Evolutionary conservation across 2,113 vertebrate genomes (phyloP), one percentile per base, ranked within the genome.

Genomic region (Epinephelus fuscoguttatus): DNA sequence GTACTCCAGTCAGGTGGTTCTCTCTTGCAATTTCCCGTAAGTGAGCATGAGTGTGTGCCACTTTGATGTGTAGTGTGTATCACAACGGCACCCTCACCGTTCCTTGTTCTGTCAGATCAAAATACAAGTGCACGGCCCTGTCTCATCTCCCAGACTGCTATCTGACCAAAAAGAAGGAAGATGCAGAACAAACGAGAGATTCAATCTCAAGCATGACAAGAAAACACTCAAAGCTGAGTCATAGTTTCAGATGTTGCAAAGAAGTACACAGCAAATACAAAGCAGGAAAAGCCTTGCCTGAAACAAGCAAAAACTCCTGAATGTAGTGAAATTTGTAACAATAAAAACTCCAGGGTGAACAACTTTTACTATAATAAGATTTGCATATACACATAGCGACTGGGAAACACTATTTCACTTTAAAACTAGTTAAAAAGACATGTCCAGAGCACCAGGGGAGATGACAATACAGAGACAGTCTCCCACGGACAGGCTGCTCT

Each of bases 61-160:
- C 67, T 81, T 83, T 81, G 78, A 89, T 83, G 47, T 80, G 25
- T 68, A 66, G 52, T 68, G 55, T 71, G 45, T 8, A 33, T 23
- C 63, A 19, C 56, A 67, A 70, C 72, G 68, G 80, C 70, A 30
- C 50, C 50, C 61, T 75, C 60, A 68, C 56, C 0, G 63, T 77
- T 40, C 61, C 30, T 21, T 59, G 42, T 50, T 70, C 47, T 70
- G 50, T 80, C 17, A 75, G 64, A 88, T 69, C 4, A 1, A 78
- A 53, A 59, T 59, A 75, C 53, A 79, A 81, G 67, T 81, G 68
- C 60, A 56, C 25, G 21, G 55, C 19, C 15, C 42, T 47, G 40
- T 72, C 47, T 64, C 74, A 77, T 88, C 70, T 73, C 66, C 49
- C 57, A 67, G 23, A 78, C 47, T 56, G 42, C 37, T 13, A 47